Base-by-base conservation (phyloP, 1,140 invertebrate species). In the Bombus superbus region DNA sequence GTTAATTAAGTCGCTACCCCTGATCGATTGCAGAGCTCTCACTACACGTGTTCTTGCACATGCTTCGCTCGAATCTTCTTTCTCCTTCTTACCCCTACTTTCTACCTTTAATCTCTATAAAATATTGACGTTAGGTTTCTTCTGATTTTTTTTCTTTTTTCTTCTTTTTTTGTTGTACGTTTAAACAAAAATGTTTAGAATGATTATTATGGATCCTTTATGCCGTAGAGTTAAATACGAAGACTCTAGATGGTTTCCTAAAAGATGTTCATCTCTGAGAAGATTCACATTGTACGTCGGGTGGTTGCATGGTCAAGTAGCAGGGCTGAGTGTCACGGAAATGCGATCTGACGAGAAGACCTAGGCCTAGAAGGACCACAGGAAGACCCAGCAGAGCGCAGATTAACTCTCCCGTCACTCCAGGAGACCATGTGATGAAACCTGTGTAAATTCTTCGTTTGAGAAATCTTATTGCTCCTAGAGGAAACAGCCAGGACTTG, bases 301-400 rank as follows among this genome's bases (percentile, higher is more conserved):
- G 86, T 9, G 92, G 73, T 83, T 91, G 92, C 62, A 93, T 86
- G 3, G 81, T 89, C 35, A 92, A 88, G 75, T 90, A 93, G 38
- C 62, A 76, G 3, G 89, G 89, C 40, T 94, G 92, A 0, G 88
- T 92, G 53, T 96, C 95, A 66, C 94, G 94, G 77, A 96, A 95
- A 87, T 96, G 96, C 18, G 95, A 94, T 84, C 95, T 95, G 81
- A 94, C 94, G 10, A 96, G 92, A n/a, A 96, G 89, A 18, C 94
- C 94, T 59, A 96, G 84, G n/a, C 96, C 96, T 1, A 96, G 92
- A 5, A 96, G 85, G 40, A 97, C 96, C 18, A 96, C 95, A 1
- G 96, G 96, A 77, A 96, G 94, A 84, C 96, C 96, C 3, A 96
- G 91, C 35, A 96, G 89, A 0, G 96, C 95, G 87, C 96, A 97